Conservation (phyloP, 2,888 invertebrate genomes). For the Deroplatys truncata region DNA sequence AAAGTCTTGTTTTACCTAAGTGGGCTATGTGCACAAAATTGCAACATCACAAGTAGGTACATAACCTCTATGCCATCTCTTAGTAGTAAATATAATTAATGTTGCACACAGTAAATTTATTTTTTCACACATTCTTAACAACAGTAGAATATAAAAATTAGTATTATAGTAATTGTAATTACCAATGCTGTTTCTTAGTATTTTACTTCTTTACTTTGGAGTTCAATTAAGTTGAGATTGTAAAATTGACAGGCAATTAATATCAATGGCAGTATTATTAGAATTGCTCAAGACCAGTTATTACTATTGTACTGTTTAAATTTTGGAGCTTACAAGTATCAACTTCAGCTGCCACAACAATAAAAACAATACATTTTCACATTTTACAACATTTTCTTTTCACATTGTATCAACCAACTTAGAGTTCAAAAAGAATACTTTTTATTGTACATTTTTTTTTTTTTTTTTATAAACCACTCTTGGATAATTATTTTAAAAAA, state of each 20-base stretch:
- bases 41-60: no score
- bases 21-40: no score
- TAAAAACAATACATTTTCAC: neutral
- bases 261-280: neutral
- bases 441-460: neutral
- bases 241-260: neutral
- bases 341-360: neutral
- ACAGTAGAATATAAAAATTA: neutral
- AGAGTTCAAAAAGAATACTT: neutral
- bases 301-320: neutral
- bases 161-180: neutral
- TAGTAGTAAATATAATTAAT: no score
- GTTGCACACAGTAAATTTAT: no score
- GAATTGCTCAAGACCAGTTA: neutral
- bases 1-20: no score
- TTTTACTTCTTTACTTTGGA: neutral
- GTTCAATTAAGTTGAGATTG: neutral
- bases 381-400: neutral
- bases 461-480: neutral
- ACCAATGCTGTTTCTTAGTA: neutral
- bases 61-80: no score
- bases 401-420: neutral
- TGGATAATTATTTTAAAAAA: neutral
- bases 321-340: neutral
- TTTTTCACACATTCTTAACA: no score